Percentiles rank a stretch among this genome's conserved stretches.
Conservation (phyloP, 2,888 invertebrate genomes). For the Bhutanitis thaidina region DNA sequence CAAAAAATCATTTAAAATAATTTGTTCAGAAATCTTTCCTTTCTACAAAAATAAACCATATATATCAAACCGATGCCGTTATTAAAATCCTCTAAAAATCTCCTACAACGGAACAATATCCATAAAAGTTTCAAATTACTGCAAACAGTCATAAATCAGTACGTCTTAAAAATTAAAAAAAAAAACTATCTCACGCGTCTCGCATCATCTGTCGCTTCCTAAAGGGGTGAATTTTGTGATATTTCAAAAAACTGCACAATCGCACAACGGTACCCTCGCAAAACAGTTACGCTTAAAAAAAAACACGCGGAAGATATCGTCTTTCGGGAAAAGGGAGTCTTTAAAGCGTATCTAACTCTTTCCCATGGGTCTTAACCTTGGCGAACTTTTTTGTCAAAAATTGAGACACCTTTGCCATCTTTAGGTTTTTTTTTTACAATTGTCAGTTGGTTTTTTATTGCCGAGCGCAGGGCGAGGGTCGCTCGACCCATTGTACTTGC, state of each 20-base stretch:
- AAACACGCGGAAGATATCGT: conserved; percentile 62
- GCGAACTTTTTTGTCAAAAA: conserved; percentile 66
- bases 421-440: conserved; percentile 61
- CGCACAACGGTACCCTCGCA: conserved; percentile 56
- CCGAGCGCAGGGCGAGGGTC: conserved; percentile 56
- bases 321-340: conserved; percentile 53
- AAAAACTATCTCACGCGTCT: conserved; percentile 73
- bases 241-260: conserved; percentile 44
- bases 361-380: conserved; percentile 79
- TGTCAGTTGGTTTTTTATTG: conserved; percentile 47
- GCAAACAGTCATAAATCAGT: conserved; percentile 77
- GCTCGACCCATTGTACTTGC: conserved; percentile 48
- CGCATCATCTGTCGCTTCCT: conserved; percentile 64
- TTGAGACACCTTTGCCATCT: conserved; percentile 79
- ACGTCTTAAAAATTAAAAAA: conserved; percentile 36
- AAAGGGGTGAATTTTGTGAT: conserved; percentile 68
- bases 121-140: conserved; percentile 77
- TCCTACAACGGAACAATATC: conserved; percentile 54
- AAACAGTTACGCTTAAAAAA: conserved; percentile 55
- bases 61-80: conserved; percentile 47
- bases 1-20: no score
- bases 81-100: conserved; percentile 50
- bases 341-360: conserved; percentile 70
- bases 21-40: no score
- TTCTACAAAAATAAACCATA: background rate